Evolutionary conservation across 2,113 vertebrate genomes (phyloP).

Genomic region (Xenopus borealis): DNA sequence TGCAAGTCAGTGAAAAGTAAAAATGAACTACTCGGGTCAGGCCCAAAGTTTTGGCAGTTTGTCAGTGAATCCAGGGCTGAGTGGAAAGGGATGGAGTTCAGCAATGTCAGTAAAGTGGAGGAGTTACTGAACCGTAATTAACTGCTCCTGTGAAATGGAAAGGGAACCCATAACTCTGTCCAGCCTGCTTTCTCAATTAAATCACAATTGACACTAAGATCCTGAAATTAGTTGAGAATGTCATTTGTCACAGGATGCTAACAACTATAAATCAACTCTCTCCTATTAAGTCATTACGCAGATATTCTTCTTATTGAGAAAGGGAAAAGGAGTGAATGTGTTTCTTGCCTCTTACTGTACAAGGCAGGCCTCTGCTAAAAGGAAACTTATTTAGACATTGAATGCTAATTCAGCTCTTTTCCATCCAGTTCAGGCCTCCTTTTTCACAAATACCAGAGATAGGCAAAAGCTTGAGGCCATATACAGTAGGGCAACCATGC

Average conservation of each 20-base stretch:
- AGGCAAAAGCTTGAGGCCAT: too few relatives aligned
- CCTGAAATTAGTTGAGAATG: slow-evolving; percentile 38
- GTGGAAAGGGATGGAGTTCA: slow-evolving; percentile 29
- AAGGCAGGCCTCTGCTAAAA: too few relatives aligned
- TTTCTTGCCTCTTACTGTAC: not conserved
- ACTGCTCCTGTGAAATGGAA: slow-evolving; percentile 35
- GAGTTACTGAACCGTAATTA: slow-evolving; percentile 43
- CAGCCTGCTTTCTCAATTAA: slow-evolving; percentile 36
- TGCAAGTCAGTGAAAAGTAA: not conserved
- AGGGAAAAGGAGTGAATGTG: slow-evolving; percentile 4
- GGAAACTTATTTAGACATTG: too few relatives aligned
- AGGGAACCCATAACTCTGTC: slow-evolving; percentile 36
- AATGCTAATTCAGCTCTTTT: too few relatives aligned
- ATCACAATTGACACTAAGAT: slow-evolving; percentile 29
- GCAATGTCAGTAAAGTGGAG: slow-evolving; percentile 27
- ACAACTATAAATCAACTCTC: slow-evolving; percentile 27
- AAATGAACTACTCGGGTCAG: slow-evolving; percentile 25
- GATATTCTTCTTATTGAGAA: slow-evolving; percentile 35
- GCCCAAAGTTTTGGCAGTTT: slow-evolving; percentile 15
- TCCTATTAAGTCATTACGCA: slow-evolving; percentile 23
- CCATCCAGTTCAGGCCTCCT: too few relatives aligned
- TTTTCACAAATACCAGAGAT: too few relatives aligned
- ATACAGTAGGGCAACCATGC: too few relatives aligned
- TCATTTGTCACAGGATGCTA: slow-evolving; percentile 27
- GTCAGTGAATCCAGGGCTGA: slow-evolving; percentile 21